A percentile compares a stretch with the other conserved stretches of the same genome.
Conservation (phyloP, 1,140 invertebrate genomes). For the Camponotus vicinus region DNA sequence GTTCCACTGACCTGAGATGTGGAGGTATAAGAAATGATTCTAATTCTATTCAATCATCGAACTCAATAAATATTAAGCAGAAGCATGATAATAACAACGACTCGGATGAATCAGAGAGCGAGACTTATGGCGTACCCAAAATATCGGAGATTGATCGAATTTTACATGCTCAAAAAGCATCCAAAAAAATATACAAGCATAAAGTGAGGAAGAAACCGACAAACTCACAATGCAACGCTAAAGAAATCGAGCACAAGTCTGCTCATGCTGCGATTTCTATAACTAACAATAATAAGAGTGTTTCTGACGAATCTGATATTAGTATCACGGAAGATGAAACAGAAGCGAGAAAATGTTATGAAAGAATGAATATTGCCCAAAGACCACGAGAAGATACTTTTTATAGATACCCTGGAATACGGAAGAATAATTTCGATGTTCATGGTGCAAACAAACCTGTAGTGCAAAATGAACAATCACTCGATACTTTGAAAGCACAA, state of each 20-base stretch:
- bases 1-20: background rate
- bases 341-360: background rate
- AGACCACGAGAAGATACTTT: background rate
- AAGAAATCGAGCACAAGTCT: too few species aligned
- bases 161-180: slow-evolving; percentile 22
- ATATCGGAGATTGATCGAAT: slow-evolving; percentile 60
- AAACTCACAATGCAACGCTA: too few species aligned
- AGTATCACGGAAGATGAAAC: slow-evolving; percentile 70
- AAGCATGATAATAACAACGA: background rate
- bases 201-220: background rate
- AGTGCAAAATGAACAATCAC: background rate
- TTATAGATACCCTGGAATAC: background rate
- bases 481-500: background rate
- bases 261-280: background rate
- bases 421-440: background rate
- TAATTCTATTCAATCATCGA: background rate
- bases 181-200: slow-evolving; percentile 25
- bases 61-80: background rate
- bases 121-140: slow-evolving; percentile 72
- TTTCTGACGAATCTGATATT: slow-evolving; percentile 63
- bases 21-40: slow-evolving; percentile 17
- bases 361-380: background rate
- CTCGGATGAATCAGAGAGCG: slow-evolving; percentile 60
- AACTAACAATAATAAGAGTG: background rate
- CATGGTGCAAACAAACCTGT: background rate